Base-by-base conservation (phyloP, 2,797 vertebrate genomes). In the Enteromius treurensis region DNA sequence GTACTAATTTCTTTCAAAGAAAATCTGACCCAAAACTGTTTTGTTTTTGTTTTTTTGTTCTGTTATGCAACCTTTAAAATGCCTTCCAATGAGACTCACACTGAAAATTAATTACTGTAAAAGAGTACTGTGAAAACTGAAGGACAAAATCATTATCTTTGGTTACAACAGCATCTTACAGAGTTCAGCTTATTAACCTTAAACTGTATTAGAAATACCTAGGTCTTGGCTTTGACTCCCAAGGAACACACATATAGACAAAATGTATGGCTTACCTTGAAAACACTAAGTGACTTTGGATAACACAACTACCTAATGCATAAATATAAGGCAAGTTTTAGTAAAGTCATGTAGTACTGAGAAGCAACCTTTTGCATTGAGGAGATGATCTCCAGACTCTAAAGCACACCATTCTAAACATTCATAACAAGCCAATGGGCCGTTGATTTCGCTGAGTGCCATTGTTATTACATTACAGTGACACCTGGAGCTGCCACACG, bases 381-480 rank as follows among this genome's bases (percentile, higher is more conserved):
- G 65, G 40, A 74, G 55, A 71, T 23, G 64, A 84, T 78, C 82
- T 82, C 79, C 70, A 19, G 80, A 74, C 70, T 78, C 29, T 82
- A 73, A 80, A 74, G 67, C 80, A 53, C 42, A 75, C 81, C 71
- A 67, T 84, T 65, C 78, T 70, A 29, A 78, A 80, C 80, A 80
- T 85, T 80, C 71, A 77, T 73, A 77, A 77, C 65, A 37, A 40
- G 37, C 71, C 79, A 60, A 62, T 81, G 80, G 68, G 37, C 5
- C 10, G 19, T 81, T 80, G 23, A 58, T 67, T 79, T 79, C 10
- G 15, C 79, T 79, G 84, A 71, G 51, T 15, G 42, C 80, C 79
- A 70, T 70, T 75, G 76, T 86, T 80, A 88, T 77, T 80, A 67
- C 82, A 77, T 85, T 80, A 82, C 79, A 82, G 75, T 80, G 49